Evolutionary conservation across 2,888 invertebrate genomes (phyloP).

Genomic region (Amorpha juglandis): DNA sequence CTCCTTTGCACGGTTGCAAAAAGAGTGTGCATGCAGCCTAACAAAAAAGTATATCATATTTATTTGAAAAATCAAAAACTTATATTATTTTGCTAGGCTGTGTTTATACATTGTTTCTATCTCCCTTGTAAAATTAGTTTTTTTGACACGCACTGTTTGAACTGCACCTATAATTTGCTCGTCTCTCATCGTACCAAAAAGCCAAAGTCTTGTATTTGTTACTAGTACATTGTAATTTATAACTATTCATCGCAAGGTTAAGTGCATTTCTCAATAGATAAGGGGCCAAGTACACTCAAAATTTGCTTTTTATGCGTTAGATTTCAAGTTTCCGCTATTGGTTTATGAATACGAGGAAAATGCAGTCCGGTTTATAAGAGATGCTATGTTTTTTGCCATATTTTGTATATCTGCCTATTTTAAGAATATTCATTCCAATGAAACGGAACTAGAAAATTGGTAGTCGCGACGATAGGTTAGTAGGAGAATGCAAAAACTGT

Average conservation of each 20-base stretch:
- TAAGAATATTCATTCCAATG: conserved; percentile 76
- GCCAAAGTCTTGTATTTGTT: conserved; percentile 9
- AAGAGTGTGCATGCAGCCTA: no score
- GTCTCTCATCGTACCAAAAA: conserved; percentile 1
- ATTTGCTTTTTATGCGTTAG: conserved; percentile 1
- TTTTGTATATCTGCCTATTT: conserved; percentile 64
- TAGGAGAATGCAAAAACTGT: conserved; percentile 82
- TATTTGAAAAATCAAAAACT: no score
- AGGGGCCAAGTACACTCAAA: no score
- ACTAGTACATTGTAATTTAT: not conserved
- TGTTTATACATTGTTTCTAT: no score
- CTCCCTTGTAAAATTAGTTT: no score
- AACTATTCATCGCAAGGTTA: not conserved
- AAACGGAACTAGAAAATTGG: conserved; percentile 70
- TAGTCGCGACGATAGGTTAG: conserved; percentile 79
- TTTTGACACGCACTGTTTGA: no score
- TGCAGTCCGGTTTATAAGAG: conserved; percentile 36
- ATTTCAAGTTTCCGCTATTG: not conserved
- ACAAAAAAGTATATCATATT: no score
- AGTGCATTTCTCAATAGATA: not conserved
- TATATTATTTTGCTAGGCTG: no score
- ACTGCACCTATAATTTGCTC: not conserved
- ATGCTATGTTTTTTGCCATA: conserved; percentile 66
- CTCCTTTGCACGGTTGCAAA: no score
- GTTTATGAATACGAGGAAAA: conserved; percentile 15